Evolutionary conservation across 1,140 invertebrate species (phyloP).

Genomic region (Plectrocnemia conspersa): DNA sequence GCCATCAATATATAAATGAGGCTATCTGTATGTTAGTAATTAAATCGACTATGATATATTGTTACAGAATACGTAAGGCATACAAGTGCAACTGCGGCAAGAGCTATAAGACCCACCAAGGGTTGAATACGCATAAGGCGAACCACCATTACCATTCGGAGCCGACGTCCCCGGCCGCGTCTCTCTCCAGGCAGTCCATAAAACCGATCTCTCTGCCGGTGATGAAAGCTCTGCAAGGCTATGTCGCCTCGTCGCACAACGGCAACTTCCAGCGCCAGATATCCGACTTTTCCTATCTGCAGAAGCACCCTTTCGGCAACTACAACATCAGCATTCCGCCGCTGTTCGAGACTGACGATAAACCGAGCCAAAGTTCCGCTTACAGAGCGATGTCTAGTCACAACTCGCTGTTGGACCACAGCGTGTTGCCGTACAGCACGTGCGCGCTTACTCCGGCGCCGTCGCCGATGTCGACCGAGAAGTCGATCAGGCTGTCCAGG

Average conservation of each 20-base stretch:
- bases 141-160: constrained; percentile 51
- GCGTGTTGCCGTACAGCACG: constrained; percentile 8
- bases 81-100: constrained; percentile 79
- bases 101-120: constrained; percentile 73
- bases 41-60: constrained; percentile 19
- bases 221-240: constrained; percentile 29
- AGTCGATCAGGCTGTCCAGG: not conserved
- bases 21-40: too few relatives aligned
- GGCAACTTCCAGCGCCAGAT: constrained; percentile 2
- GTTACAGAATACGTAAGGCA: constrained; percentile 66
- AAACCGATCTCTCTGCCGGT: constrained; percentile 29
- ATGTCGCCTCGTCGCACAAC: constrained; percentile 25
- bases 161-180: constrained; percentile 19
- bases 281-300: constrained; percentile 26
- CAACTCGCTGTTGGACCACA: constrained; percentile 9
- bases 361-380: constrained; percentile 10
- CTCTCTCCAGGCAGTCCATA: constrained; percentile 28
- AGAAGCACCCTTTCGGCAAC: constrained; percentile 36
- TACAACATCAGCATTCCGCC: constrained; percentile 36
- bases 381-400: constrained; percentile 20
- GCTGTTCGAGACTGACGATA: constrained; percentile 10
- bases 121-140: constrained; percentile 66
- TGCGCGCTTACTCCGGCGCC: constrained; percentile 29
- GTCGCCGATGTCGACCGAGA: constrained; percentile 22
- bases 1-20: too few relatives aligned